Evolutionary conservation across 2,113 vertebrate species (phyloP), one percentile per base, ranked within the genome.

Genomic region (Pseudopipra pipra): DNA sequence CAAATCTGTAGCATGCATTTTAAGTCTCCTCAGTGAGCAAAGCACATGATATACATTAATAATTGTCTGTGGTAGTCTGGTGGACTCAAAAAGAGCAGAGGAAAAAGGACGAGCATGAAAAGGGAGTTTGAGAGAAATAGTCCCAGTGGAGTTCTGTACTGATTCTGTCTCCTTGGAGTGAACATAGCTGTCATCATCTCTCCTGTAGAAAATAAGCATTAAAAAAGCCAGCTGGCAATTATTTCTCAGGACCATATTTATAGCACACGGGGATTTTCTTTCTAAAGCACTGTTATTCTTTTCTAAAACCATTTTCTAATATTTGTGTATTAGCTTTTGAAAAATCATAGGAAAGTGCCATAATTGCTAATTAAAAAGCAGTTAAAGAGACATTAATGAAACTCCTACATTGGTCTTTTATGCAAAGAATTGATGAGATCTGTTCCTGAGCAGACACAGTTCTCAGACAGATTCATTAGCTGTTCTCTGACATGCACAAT

Each of bases 381-480:
- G 82, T 85, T 96, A 94, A 65, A 90, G 56, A 95, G 17, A 81
- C 65, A 87, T 63, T 91, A 91, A 95, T 89, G 83, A 94, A 96
- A 88, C 65, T 78, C 23, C 51, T 95, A 51, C 43, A 33, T 8
- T 75, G 44, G 49, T 85, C 46, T 89, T 96, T 72, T 87, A 54
- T 76, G 11, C 30, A 80, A 54, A 89, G 49, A 94, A 83, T 47
- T 87, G 37, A 94, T 66, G 76, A 85, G 59, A 46, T 77, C 63
- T 93, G 70, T 54, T 88, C 23, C 46, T 87, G 54, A 89, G 66
- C 49, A 93, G 56, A 51, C 49, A 54, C 18, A 46, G 23, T 85
- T 65, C 41, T 94, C n/a, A 65, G 76, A 80, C 55, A 88, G 47
- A 75, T 81, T 90, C 76, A 82, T 96, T 93, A 95, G 22, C 43